Percentiles rank a stretch among this genome's conserved stretches.
phyloP scores from a whole-genome alignment of 2,113 vertebrate species.

The Saguinus imperator region DNA sequence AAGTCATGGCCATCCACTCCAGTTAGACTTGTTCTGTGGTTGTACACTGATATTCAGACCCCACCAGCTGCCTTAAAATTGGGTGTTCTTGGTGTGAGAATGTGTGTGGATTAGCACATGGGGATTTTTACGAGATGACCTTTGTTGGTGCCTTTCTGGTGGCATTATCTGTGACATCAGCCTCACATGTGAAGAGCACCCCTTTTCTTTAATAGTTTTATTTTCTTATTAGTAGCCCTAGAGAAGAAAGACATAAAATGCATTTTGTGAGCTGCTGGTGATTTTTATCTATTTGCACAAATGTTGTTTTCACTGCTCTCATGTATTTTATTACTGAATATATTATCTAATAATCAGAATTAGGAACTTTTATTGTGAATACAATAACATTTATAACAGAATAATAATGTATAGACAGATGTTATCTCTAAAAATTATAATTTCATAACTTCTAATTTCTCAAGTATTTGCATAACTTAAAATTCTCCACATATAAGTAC shows the following conservation, averaged over 20 bases:
- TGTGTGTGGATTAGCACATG: neutral
- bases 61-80: too few species aligned
- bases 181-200: fast-evolving
- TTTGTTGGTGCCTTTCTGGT: neutral
- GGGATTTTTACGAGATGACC: neutral
- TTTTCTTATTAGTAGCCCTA: neutral
- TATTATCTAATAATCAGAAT: neutral
- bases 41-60: neutral
- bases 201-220: too few species aligned
- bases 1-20: neutral
- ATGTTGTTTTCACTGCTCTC: neutral
- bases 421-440: neutral
- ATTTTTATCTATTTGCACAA: neutral
- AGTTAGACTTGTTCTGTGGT: neutral
- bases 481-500: neutral
- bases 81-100: neutral
- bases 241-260: neutral
- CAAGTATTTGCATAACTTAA: neutral
- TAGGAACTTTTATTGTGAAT: neutral
- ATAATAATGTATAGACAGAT: neutral
- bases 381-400: neutral
- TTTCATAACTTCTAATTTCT: neutral
- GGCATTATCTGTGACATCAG: neutral
- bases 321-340: neutral
- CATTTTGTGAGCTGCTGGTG: neutral